Percentiles rank a stretch among this genome's conserved stretches.
phyloP scores from a whole-genome alignment of 2,888 invertebrate species.

The Nematopogon swammerdamellus region DNA sequence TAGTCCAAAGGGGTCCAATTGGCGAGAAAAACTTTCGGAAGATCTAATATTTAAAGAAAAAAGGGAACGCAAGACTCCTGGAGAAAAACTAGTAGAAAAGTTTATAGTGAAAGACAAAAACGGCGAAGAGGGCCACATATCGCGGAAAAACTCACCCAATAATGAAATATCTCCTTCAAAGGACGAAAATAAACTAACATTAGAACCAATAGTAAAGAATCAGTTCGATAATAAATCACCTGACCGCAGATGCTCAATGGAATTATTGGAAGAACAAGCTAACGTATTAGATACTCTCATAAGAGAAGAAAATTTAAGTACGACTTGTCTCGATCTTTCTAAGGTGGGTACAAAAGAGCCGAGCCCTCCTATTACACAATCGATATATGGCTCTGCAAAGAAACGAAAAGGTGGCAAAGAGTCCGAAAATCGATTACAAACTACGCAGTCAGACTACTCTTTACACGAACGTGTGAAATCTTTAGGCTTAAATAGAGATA shows the following conservation, averaged over 20 bases:
- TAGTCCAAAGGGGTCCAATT: slow-evolving; percentile 20
- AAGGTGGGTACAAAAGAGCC: slow-evolving; percentile 27
- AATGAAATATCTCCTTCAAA: not conserved
- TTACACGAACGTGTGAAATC: slow-evolving; percentile 32
- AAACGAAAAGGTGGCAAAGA: slow-evolving; percentile 18
- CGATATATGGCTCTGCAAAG: slow-evolving; percentile 14
- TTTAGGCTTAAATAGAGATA: slow-evolving; percentile 20
- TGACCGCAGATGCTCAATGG: slow-evolving; percentile 54
- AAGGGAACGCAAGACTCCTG: slow-evolving; percentile 64
- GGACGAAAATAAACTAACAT: slow-evolving; percentile 6
- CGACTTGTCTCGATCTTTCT: slow-evolving; percentile 38
- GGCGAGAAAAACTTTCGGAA: slow-evolving; percentile 64
- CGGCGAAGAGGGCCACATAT: slow-evolving; percentile 19
- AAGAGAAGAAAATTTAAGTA: slow-evolving; percentile 50
- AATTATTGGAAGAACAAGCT: slow-evolving; percentile 56
- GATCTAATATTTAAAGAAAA: slow-evolving; percentile 49
- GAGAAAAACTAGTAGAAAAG: slow-evolving; percentile 74
- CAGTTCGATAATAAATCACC: slow-evolving; percentile 21
- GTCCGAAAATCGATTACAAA: slow-evolving; percentile 27
- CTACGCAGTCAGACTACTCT: slow-evolving; percentile 46
- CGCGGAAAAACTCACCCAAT: slow-evolving; percentile 14
- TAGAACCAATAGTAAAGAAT: slow-evolving; percentile 12
- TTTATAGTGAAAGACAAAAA: slow-evolving; percentile 63
- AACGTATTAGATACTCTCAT: slow-evolving; percentile 50
- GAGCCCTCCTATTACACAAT: slow-evolving; percentile 11